Evolutionary conservation across 2,113 vertebrate genomes (phyloP), one percentile per base, ranked within the genome.

Genomic region (Etheostoma spectabile): DNA sequence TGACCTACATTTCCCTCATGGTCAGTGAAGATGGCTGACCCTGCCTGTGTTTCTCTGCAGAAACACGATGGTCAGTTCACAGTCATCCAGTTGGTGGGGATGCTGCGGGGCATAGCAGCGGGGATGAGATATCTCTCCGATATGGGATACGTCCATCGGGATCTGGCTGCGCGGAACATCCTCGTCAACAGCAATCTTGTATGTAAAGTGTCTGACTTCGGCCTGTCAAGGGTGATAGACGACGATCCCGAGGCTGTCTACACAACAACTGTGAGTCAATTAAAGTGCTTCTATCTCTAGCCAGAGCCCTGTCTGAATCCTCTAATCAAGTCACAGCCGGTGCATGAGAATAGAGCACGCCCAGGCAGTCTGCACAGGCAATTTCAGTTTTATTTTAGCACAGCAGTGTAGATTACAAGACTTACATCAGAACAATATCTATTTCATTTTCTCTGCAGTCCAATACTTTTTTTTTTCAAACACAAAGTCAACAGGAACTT

Each of bases 141-240:
- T 80, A 99, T 99, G 97, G 97, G 98, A 93, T 99, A 99, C 10
- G 97, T 99, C 89, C 98, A 99, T 93, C 96, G 97, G 82, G 98
- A 99, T 92, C 96, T 99, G 83, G 98, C 98, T 6, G 98, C 98
- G 4, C 96, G 97, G 33, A 99, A 99, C 95, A 97, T 99, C 94
- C 97, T 99, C 74, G 97, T 99, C 95, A 99, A 99, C 95, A 99
- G 98, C 95, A 99, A 99, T 93, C 98, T 99, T 75, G 98, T 99
- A 86, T 99, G 98, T 93, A 99, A 99, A 96, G 98, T 99, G 88
- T 99, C 98, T 35, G 98, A 99, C 94, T 99, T 99, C 64, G 98
- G 98, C 83, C 95, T 99, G 91, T 99, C 98, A 76, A 96, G 98
- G 94, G 96, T 99, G 93, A 97, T 99, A 93, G 98, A 99, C 92